Evolutionary conservation across 2,797 vertebrate genomes (phyloP).

Genomic region (Tokudaia muenninki): DNA sequence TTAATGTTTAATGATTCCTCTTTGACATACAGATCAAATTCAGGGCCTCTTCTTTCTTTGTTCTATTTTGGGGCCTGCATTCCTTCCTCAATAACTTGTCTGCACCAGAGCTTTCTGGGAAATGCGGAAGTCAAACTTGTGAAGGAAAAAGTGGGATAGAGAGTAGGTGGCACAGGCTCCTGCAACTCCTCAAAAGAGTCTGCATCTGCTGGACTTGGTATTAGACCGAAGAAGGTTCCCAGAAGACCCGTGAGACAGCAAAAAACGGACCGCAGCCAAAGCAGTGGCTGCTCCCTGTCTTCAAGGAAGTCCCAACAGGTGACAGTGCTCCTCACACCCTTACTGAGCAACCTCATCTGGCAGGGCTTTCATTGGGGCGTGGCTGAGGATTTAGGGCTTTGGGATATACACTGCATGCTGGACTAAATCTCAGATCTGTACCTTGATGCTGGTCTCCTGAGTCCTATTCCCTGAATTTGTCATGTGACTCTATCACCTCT

Average conservation of each 20-base stretch:
- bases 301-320: not conserved
- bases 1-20: not conserved
- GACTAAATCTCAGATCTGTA: not conserved
- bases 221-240: not conserved
- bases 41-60: not conserved
- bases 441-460: not conserved
- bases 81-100: not conserved
- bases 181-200: not conserved
- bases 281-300: not conserved
- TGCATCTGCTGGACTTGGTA: not conserved
- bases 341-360: not conserved
- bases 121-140: not conserved
- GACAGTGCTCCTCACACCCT: not conserved
- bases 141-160: not conserved
- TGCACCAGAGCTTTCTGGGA: not conserved
- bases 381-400: not conserved
- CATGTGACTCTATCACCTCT: not conserved
- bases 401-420: fast-evolving
- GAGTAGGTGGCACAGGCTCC: not conserved
- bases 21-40: not conserved
- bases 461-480: not conserved
- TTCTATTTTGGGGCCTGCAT: not conserved
- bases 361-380: not conserved
- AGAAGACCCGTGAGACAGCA: not conserved
- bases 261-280: not conserved